Evolutionary conservation across 2,797 vertebrate species (phyloP), one percentile per base, ranked within the genome.

Genomic region (Distichodus sexfasciatus): DNA sequence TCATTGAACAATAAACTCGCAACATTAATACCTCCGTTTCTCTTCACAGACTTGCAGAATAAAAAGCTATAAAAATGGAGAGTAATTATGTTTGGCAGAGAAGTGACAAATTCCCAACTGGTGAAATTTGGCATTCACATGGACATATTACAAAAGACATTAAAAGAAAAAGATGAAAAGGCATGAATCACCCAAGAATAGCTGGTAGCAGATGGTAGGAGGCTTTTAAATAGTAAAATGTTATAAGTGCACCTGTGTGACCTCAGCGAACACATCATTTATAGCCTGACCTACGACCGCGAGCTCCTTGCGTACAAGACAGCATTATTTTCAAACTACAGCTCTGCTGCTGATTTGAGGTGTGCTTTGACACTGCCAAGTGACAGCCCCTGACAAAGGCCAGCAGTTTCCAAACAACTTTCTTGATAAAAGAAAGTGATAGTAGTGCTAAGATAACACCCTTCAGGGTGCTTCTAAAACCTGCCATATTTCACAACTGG

Each of bases 301-400:
- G 38, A 36, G 14, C 15, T 53, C 9, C 33, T 43, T 60, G 6
- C 38, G 53, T 15, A 62, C 7, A 59, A 65, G 53, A 57, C 28
- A 38, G 21, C 17, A 41, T 53, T 54, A 41, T 73, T 71, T 66
- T 65, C 5, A 46, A 35, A n/a, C 51, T 31, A 15, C 8, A 19
- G 28, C 26, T 54, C 9, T 19, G 17, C 11, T 46, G 19, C 46
- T 66, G 60, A 67, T 54, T 73, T 36, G 54, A 74, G 26, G 57
- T 61, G 38, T 31, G 62, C 11, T 19, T 23, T 67, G 47, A 76
- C 44, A 14, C 26, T 60, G 26, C 8, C 58, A 70, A 72, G 51
- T 31, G 65, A 67, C 44, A 54, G 60, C 29, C 29, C 46, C 44
- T 38, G 44, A 41, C n/a, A 58, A 62, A 72, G 3, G 19, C 44